Evolutionary conservation across 2,113 vertebrate genomes (phyloP).

Genomic region (Mesoclemmys tuberculata): DNA sequence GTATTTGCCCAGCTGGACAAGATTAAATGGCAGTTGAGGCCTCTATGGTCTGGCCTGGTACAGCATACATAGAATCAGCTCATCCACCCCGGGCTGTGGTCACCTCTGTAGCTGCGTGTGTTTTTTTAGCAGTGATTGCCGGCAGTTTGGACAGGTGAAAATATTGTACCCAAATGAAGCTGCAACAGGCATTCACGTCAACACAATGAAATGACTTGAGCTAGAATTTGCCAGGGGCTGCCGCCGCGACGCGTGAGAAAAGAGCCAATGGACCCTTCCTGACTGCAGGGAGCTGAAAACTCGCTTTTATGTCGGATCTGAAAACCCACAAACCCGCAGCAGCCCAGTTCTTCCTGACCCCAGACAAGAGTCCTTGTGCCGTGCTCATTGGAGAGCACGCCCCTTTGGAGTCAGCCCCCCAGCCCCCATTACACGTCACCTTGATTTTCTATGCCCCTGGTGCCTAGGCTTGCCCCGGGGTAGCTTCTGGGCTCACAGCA

Average conservation of each 20-base stretch:
- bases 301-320: no score
- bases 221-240: not conserved
- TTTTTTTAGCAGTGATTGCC: not conserved
- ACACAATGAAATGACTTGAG: not conserved
- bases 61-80: not conserved
- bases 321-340: no score
- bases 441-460: no score
- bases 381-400: no score
- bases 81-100: not conserved
- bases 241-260: not conserved
- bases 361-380: no score
- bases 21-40: not conserved
- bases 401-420: no score
- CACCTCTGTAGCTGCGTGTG: not conserved
- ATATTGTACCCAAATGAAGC: not conserved
- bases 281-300: no score
- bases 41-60: not conserved
- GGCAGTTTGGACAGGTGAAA: not conserved
- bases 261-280: no score
- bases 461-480: no score
- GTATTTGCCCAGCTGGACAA: not conserved
- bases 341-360: no score
- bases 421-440: no score
- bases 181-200: not conserved
- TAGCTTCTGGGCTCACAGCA: no score